Percentiles rank a stretch among this genome's conserved stretches.
phyloP scores from a whole-genome alignment of 2,797 vertebrate species.

The Delichon dasypus region DNA sequence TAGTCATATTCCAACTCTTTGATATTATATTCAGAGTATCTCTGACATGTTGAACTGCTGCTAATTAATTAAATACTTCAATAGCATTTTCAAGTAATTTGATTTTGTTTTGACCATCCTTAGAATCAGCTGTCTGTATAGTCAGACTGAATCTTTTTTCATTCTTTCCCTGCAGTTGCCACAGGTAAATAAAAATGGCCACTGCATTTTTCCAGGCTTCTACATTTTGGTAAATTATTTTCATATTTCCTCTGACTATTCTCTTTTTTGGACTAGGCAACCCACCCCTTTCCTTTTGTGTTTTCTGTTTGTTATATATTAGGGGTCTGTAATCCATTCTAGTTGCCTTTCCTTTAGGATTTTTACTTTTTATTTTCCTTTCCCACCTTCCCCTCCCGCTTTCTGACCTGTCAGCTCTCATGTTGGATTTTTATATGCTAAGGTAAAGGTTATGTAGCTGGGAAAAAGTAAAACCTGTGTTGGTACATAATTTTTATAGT shows the following conservation, averaged over 20 bases:
- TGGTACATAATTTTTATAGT: background rate
- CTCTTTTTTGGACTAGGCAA: background rate
- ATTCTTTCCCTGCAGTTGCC: background rate
- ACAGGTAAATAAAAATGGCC: background rate
- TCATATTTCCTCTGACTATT: background rate
- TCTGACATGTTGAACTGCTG: background rate
- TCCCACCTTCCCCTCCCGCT: accelerated
- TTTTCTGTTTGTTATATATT: background rate
- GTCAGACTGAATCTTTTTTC: background rate
- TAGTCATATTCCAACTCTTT: background rate
- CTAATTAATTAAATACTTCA: background rate
- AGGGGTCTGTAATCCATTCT: background rate
- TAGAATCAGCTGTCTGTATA: background rate
- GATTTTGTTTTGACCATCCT: background rate
- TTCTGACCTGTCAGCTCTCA: background rate
- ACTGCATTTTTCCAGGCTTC: background rate
- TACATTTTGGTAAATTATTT: background rate
- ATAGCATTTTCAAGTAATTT: background rate
- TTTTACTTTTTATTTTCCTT: too few relatives aligned
- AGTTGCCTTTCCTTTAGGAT: background rate
- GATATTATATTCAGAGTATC: background rate
- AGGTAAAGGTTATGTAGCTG: background rate
- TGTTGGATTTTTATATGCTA: background rate
- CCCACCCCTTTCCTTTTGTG: background rate
- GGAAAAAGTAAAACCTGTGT: background rate